Conservation (phyloP, 2,888 invertebrate species). For the Netelia virgata region DNA sequence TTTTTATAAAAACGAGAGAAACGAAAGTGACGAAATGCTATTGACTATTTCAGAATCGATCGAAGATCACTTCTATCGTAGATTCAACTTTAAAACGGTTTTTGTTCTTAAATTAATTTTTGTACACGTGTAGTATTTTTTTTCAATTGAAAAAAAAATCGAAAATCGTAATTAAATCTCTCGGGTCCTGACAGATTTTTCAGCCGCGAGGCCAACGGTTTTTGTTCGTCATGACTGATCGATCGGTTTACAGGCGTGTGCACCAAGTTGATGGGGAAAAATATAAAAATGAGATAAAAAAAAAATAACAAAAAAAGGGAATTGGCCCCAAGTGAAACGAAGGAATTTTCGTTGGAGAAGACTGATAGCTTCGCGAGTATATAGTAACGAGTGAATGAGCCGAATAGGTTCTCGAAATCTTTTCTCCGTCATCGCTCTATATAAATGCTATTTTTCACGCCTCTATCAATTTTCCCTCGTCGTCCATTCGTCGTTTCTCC, state of each 20-base stretch:
- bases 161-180: conserved; percentile 44
- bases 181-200: conserved; percentile 8
- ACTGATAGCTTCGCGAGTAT: conserved; percentile 36
- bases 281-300: not conserved
- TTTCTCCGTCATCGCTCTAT: conserved; percentile 53
- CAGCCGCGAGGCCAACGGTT: conserved; percentile 18
- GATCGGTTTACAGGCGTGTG: conserved; percentile 19
- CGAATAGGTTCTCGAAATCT: conserved; percentile 45
- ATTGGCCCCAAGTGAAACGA: not conserved
- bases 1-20: not conserved
- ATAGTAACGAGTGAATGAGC: conserved; percentile 30
- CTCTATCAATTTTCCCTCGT: conserved; percentile 5
- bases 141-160: not conserved
- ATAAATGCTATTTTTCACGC: conserved; percentile 11
- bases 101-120: not conserved
- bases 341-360: conserved; percentile 32
- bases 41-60: not conserved
- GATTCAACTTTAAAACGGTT: too few species aligned
- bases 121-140: not conserved
- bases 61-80: too few species aligned
- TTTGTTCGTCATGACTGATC: conserved; percentile 32
- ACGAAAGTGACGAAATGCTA: not conserved
- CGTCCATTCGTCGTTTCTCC: not conserved
- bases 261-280: conserved; percentile 2
- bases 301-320: not conserved